Evolutionary conservation across 2,113 vertebrate species (phyloP), one percentile per base, ranked within the genome.

Genomic region (Pangasianodon hypophthalmus): DNA sequence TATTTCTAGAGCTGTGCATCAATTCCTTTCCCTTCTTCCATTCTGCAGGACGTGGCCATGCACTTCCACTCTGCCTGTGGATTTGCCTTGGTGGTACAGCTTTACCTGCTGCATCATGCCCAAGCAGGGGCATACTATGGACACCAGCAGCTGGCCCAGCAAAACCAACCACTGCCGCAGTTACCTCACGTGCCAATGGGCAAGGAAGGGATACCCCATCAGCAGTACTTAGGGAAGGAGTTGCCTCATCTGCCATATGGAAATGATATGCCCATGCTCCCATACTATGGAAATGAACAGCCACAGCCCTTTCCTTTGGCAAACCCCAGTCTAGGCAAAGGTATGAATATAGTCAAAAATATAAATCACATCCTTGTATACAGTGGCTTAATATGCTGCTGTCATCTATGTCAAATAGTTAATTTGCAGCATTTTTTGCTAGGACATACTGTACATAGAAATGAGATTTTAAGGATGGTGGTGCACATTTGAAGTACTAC

Each of bases 71-170:
- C 95, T 52, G 85, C 91, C 64, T 93, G 93, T 92, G 93, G 97
- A 46, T 92, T 97, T 90, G 87, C 94, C 90, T 87, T 96, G 58
- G 91, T 95, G 75, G 56, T 96, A 91, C 96, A 96, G 88, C 90
- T 97, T 58, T 95, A 93, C 86, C 92, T 96, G 67, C 37, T 97
- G 88, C 94, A 86, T 90, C 91, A 93, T 85, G 94, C 90, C 91
- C 95, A 97, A 52, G 97, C 96, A 0, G 98, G 97, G 18, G 97
- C 96, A 48, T 99, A 97, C 92, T 98, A 98, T 94, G 97, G 97
- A 73, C 97, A 97, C 89, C 99, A 99, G 92, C 97, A 97, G 79
- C 93, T 97, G 44, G 97, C 97, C 90, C 95, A 95, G 88, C 97
- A 97, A 81, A 97, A 97, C 93, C 98, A 97, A 82, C 96, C 97